Conservation (phyloP, 2,113 vertebrate species). For the Steatornis caripensis region DNA sequence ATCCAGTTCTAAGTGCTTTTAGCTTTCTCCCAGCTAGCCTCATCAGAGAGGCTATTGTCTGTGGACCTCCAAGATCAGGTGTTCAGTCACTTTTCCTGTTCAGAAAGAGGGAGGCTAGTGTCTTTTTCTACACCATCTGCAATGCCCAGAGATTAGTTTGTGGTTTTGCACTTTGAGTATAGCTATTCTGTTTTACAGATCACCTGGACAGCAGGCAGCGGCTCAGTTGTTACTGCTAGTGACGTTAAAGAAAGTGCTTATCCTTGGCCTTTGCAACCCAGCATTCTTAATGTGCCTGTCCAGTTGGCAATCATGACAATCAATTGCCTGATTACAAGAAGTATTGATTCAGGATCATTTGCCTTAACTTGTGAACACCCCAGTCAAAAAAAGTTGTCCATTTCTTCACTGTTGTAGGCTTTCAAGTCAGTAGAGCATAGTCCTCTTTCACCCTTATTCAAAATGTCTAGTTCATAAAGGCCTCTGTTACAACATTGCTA, state of each 20-base stretch:
- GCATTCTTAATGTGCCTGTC: neutral
- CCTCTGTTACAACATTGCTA: neutral
- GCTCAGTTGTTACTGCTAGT: neutral
- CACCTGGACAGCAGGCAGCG: neutral
- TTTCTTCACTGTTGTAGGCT: neutral
- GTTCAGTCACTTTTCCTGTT: neutral
- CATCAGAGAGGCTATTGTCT: neutral
- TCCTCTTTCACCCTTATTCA: neutral
- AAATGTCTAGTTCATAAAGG: neutral
- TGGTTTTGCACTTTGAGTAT: neutral
- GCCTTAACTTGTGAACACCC: neutral
- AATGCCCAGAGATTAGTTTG: neutral
- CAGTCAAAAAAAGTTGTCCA: neutral
- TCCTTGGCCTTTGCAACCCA: neutral
- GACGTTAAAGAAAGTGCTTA: neutral
- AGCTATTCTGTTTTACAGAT: neutral
- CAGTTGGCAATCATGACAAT: too few species aligned
- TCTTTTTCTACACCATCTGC: neutral
- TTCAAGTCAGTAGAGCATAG: neutral
- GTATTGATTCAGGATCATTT: neutral
- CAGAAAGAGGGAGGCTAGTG: neutral
- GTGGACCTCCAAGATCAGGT: neutral
- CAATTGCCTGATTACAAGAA: neutral
- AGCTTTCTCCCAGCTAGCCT: neutral
- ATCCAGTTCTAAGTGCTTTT: neutral